phyloP scores from a whole-genome alignment of 2,888 invertebrate genomes.

The Norana najaformis region DNA sequence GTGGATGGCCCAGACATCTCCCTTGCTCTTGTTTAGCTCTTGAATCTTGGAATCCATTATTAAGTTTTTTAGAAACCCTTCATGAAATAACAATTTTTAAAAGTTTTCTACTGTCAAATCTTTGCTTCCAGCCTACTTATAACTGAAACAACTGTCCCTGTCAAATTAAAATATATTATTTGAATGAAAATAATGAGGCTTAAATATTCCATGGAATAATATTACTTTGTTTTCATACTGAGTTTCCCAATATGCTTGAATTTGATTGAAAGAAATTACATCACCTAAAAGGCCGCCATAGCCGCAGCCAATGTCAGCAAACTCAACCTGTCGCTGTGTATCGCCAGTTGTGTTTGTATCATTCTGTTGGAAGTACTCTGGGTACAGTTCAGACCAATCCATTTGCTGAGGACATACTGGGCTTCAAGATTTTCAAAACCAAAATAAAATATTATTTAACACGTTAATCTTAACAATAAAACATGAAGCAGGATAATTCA shows the following conservation, averaged over 20 bases:
- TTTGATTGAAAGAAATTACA: background rate
- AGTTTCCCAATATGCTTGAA: background rate
- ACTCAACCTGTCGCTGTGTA: constrained; percentile 71
- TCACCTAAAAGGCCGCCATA: constrained; percentile 88
- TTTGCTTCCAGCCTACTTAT: no score
- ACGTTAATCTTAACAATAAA: background rate
- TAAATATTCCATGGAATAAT: no score
- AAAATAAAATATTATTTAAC: background rate
- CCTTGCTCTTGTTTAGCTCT: no score
- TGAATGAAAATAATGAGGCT: no score
- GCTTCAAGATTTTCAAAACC: constrained; percentile 66
- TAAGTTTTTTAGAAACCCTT: no score
- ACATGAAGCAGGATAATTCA: background rate
- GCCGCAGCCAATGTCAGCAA: constrained; percentile 96
- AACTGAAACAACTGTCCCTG: no score
- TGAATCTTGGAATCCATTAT: no score
- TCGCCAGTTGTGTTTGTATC: constrained; percentile 36
- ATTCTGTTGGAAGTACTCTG: constrained; percentile 48
- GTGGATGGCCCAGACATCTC: background rate
- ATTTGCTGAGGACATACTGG: constrained; percentile 80
- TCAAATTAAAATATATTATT: no score
- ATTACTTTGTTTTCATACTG: no score
- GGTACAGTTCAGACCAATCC: constrained; percentile 79
- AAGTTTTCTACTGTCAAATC: no score
- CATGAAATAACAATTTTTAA: no score